These are phyloP conservation scores for Hippocampus zosterae DNA, from an alignment of 2,113 vertebrate species.

Conservation along the genomic window DNA sequence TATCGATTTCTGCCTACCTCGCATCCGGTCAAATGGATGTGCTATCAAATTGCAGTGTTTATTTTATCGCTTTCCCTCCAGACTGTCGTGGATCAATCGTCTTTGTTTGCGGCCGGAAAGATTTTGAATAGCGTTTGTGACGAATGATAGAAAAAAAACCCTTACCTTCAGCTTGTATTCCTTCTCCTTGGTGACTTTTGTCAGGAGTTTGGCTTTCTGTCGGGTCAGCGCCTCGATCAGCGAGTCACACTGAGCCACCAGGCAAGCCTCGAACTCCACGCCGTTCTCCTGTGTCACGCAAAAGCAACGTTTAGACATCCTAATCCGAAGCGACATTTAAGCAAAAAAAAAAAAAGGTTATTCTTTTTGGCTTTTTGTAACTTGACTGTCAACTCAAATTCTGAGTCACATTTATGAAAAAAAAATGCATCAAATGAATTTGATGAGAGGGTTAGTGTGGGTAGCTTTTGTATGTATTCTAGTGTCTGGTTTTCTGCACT, in stretches of 20 bases:
- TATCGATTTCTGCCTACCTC: too few species aligned
- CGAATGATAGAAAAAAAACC: too few species aligned
- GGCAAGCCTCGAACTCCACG: slow-evolving; percentile 93
- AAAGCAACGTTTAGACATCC: not conserved
- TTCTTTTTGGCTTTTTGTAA: not conserved
- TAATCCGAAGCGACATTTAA: not conserved
- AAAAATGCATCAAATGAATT: too few species aligned
- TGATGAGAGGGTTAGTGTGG: too few species aligned
- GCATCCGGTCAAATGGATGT: too few species aligned
- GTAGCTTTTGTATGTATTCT: too few species aligned
- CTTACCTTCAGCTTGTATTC: slow-evolving; percentile 95
- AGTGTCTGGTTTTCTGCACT: too few species aligned
- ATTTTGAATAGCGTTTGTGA: too few species aligned
- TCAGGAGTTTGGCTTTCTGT: slow-evolving; percentile 97
- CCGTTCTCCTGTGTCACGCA: slow-evolving; percentile 82
- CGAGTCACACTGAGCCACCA: slow-evolving; percentile 97
- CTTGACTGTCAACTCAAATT: not conserved
- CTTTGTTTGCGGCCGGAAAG: too few species aligned
- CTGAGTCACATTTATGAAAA: not conserved
- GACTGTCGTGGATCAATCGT: too few species aligned
- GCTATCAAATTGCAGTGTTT: too few species aligned
- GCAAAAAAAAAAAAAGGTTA: not conserved
- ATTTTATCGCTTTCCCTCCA: too few species aligned
- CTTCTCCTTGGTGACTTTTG: slow-evolving; percentile 95
- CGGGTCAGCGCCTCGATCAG: slow-evolving; percentile 91